Evolutionary conservation across 1,140 invertebrate genomes (phyloP), one percentile per base, ranked within the genome.

Genomic region (Aphaenogaster ashmeadi): DNA sequence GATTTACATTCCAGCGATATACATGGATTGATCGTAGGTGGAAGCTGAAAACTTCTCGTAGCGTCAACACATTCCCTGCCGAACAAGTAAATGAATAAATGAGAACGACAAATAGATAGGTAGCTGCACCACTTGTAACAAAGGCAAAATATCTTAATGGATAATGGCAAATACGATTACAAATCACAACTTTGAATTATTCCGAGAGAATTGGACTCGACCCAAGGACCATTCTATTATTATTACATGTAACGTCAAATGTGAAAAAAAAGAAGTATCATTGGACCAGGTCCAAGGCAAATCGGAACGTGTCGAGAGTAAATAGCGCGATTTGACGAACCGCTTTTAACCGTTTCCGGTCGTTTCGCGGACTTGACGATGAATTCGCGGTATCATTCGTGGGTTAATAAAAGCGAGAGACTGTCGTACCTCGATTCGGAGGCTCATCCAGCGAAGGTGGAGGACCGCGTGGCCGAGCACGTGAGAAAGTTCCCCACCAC

Each of bases 401-500:
- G 27, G 41, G 38, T 84, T 74, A 75, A 74, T 75, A 84, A 74
- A 84, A 21, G 54, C 38, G 18, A 36, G 33, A 75, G 54, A 84
- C 41, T 84, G 9, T 47, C 66, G 67, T 74, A 84, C 69, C 80
- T 84, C 27, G 80, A 84, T 58, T 33, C 75, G 44, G 52, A 58
- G 38, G 66, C 44, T 87, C 27, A 18, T 84, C 75, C 78, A 52
- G 33, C 54, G 75, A 33, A 66, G 88, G 18, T 91, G 60, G 81
- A 89, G 44, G 66, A 93, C 93, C 94, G 91, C 94, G 94, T 95
- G 94, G 94, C 84, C 92, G 91, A 93, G 92, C 94, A 95, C 94
- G 93, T 95, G 94, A 94, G 92, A 93, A 88, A 50, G 52, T 50
- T 74, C 88, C 92, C 94, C 93, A 90, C 93, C 90, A 87, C 86